These are phyloP conservation scores for Phylloscopus collybita DNA, from an alignment of 2,797 vertebrate genomes.

Conservation along the genomic window DNA sequence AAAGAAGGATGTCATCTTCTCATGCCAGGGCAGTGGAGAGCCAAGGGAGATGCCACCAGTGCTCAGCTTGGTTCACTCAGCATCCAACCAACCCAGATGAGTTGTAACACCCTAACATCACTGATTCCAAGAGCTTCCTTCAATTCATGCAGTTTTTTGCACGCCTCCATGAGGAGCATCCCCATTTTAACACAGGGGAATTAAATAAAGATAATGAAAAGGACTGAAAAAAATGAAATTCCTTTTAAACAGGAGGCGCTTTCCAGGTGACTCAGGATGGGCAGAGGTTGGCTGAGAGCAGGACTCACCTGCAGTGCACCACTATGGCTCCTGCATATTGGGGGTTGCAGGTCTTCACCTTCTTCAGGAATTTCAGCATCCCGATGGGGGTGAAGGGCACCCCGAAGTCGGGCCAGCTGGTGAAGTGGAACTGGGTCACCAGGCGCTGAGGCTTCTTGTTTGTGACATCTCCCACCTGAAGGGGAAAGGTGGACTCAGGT, in stretches of 20 bases:
- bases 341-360: conserved; percentile 94
- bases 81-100: not conserved
- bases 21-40: not conserved
- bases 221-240: not conserved
- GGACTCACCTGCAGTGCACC: conserved; percentile 95
- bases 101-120: not conserved
- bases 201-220: not conserved
- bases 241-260: rapidly evolving
- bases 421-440: conserved; percentile 98
- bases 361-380: conserved; percentile 99
- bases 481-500: not conserved
- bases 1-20: not conserved
- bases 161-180: not conserved
- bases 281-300: not conserved
- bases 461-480: conserved; percentile 92
- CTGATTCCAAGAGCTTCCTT: not conserved
- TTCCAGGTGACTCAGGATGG: not conserved
- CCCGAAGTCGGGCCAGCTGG: conserved; percentile 98
- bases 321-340: conserved; percentile 94
- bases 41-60: not conserved
- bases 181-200: rapidly evolving
- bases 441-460: conserved; percentile 97
- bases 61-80: not conserved
- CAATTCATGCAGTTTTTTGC: not conserved
- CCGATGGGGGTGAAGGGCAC: conserved; percentile 99